These are phyloP conservation scores for Andrena cerasifolii DNA, from an alignment of 1,140 invertebrate genomes.

Conservation along the genomic window DNA sequence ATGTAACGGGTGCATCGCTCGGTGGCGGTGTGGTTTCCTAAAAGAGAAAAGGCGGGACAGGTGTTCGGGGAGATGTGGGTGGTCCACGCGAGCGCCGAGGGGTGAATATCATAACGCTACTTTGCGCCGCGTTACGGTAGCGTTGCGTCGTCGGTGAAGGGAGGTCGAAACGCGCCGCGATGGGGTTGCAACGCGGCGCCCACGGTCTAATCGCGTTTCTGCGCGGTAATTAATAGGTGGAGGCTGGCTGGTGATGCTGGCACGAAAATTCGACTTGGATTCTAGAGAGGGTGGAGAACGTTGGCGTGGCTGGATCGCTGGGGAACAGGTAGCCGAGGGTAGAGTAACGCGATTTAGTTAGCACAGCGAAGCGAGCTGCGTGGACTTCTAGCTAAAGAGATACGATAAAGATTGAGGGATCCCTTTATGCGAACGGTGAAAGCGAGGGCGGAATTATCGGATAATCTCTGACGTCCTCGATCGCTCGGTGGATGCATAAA, in stretches of 20 bases:
- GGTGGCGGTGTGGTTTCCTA: slow-evolving; percentile 18
- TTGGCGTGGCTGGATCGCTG: too few species aligned
- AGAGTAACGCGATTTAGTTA: not conserved
- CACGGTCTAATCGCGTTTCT: slow-evolving; percentile 58
- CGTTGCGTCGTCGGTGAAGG: slow-evolving; percentile 22
- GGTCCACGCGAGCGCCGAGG: slow-evolving; percentile 49
- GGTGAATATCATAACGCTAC: slow-evolving; percentile 74
- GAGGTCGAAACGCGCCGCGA: not conserved
- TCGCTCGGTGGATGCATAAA: not conserved
- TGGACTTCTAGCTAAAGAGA: too few species aligned
- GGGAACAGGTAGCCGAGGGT: not conserved
- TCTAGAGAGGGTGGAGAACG: slow-evolving; percentile 10
- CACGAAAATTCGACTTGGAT: slow-evolving; percentile 51
- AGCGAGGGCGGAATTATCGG: not conserved
- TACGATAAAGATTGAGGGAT: too few species aligned
- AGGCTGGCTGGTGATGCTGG: slow-evolving; percentile 34
- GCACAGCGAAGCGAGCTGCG: not conserved
- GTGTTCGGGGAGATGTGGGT: slow-evolving; percentile 70
- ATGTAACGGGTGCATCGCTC: slow-evolving; percentile 17
- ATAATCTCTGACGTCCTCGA: not conserved
- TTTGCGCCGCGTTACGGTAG: slow-evolving; percentile 66
- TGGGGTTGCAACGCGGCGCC: slow-evolving; percentile 16
- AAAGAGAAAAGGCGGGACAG: slow-evolving; percentile 61
- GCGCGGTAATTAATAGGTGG: slow-evolving; percentile 57
- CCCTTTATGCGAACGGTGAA: too few species aligned